phyloP scores from a whole-genome alignment of 37 sponge, comb jelly and placozoan genomes.

The Cliona cf. orientalis region DNA sequence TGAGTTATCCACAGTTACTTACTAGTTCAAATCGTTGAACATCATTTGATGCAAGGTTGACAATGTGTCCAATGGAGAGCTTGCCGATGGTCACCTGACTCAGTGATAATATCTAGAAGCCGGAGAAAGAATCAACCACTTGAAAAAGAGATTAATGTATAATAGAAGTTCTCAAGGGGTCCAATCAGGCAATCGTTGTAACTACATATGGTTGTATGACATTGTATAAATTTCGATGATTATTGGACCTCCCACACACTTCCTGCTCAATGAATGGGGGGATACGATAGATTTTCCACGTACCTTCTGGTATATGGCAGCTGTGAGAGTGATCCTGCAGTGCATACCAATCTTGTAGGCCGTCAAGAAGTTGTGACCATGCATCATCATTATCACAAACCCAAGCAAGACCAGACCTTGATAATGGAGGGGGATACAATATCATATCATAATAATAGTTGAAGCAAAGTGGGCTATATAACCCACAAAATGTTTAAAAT shows the following conservation, averaged over 20 bases:
- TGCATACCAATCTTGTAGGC: conserved; percentile 72
- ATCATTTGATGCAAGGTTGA: conserved; percentile 85
- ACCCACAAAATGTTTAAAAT: no score
- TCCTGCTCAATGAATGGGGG: no score
- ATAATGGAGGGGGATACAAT: no score
- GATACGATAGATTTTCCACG: not conserved
- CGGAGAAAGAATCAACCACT: not conserved
- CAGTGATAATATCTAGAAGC: conserved; percentile 24
- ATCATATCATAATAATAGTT: no score
- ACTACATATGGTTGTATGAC: not conserved
- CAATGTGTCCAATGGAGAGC: conserved; percentile 74
- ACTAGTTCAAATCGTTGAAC: conserved; percentile 86
- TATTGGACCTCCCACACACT: no score
- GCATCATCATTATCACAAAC: conserved; percentile 4
- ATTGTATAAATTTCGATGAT: no score
- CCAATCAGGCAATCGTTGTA: not conserved
- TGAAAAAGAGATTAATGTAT: not conserved
- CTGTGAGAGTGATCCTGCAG: conserved; percentile 49
- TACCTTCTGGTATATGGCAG: conserved; percentile 72
- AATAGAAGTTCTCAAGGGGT: not conserved
- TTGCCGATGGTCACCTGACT: conserved; percentile 61
- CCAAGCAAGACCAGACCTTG: conserved; percentile 10
- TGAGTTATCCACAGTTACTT: no score
- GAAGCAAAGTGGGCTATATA: no score
- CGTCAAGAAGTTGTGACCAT: conserved; percentile 36